Evolutionary conservation across 2,888 invertebrate genomes (phyloP).

Genomic region (Sinopyrophorus schimmeli): DNA sequence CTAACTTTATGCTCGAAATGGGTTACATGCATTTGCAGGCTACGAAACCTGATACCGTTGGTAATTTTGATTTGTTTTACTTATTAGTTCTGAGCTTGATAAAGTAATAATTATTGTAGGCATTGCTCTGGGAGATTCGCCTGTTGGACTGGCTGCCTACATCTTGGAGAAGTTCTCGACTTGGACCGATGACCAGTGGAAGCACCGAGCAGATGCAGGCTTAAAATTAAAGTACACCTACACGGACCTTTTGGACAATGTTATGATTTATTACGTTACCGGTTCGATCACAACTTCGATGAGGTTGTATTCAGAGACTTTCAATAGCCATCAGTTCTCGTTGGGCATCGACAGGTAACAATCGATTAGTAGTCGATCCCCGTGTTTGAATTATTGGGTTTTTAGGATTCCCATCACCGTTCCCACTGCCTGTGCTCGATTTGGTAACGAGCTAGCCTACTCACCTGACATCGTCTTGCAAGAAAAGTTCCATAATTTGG

Average conservation of each 20-base stretch:
- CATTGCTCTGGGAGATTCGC: slow-evolving; percentile 71
- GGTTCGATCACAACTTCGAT: slow-evolving; percentile 74
- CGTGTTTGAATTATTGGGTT: background rate
- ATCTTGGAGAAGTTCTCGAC: slow-evolving; percentile 87
- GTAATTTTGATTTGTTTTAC: slow-evolving; percentile 60
- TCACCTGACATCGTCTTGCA: slow-evolving; percentile 63
- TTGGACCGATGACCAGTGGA: slow-evolving; percentile 65
- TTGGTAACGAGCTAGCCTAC: slow-evolving; percentile 69
- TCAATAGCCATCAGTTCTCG: slow-evolving; percentile 47
- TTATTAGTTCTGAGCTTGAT: no score
- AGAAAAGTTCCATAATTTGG: slow-evolving; percentile 66
- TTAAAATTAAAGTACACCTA: slow-evolving; percentile 67
- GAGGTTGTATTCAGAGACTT: slow-evolving; percentile 72
- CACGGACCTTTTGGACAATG: slow-evolving; percentile 75
- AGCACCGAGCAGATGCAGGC: slow-evolving; percentile 65
- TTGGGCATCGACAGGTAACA: slow-evolving; percentile 35
- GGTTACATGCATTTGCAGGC: slow-evolving; percentile 79
- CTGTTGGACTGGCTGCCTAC: slow-evolving; percentile 85
- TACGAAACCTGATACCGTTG: slow-evolving; percentile 88
- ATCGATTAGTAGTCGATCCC: no score
- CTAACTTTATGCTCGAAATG: slow-evolving; percentile 57
- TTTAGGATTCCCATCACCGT: slow-evolving; percentile 62
- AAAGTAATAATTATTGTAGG: no score
- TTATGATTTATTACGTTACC: slow-evolving; percentile 83
- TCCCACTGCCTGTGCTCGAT: slow-evolving; percentile 74